phyloP scores from a whole-genome alignment of 2,113 vertebrate species.

The Petromus typicus region DNA sequence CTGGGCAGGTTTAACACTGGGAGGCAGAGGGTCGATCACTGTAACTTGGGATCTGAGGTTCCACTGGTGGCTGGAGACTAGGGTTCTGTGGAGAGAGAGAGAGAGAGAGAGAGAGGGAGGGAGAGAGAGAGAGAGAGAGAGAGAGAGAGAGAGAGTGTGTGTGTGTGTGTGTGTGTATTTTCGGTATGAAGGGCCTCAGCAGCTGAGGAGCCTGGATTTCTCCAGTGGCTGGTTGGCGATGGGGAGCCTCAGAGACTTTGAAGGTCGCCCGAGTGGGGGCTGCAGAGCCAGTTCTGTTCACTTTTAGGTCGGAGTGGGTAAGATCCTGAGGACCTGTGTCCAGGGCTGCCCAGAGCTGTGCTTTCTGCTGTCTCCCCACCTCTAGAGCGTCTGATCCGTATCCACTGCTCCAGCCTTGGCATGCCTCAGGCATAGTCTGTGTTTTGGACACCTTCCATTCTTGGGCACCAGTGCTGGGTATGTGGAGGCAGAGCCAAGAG shows the following conservation, averaged over 20 bases:
- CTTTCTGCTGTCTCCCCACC: background rate
- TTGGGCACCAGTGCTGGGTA: background rate
- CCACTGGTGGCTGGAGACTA: background rate
- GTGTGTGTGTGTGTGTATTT: background rate
- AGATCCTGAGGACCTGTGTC: background rate
- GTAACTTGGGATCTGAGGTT: background rate
- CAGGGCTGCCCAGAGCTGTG: background rate
- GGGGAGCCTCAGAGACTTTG: background rate
- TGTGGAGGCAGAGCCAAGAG: background rate
- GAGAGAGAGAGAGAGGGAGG: too few species aligned
- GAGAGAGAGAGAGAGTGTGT: too few species aligned
- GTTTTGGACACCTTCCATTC: background rate
- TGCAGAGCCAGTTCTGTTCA: background rate
- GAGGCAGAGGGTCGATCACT: background rate
- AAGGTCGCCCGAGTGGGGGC: background rate
- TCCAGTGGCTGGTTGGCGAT: background rate
- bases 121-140: too few species aligned
- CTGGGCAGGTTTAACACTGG: background rate
- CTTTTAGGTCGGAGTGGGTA: background rate
- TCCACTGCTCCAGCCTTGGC: background rate
- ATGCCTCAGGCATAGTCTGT: background rate
- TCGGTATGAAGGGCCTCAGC: background rate
- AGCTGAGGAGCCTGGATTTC: background rate
- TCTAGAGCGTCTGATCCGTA: background rate
- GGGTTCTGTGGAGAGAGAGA: rapidly evolving